Base-by-base conservation (phyloP, 2,888 invertebrate species). In the Bombylius discolor region DNA sequence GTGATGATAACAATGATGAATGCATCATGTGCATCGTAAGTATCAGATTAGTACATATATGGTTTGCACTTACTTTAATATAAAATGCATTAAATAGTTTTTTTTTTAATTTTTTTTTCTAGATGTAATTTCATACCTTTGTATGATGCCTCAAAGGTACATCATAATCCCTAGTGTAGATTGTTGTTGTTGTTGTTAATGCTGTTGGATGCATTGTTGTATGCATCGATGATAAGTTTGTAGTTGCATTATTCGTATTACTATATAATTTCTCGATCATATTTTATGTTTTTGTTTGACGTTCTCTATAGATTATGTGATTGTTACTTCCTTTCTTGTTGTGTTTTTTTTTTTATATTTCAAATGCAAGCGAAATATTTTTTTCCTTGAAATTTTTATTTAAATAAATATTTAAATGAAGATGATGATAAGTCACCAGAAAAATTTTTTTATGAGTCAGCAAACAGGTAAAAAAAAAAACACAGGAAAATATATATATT, bases 111-210 rank as follows among this genome's bases (percentile, higher is more conserved):
- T 23, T 23, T 23, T 23, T 23, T 23, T 23, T 23, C 23, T 23
- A 23, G 23, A 23, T 42, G 39, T 8, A 42, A 42, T 45, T n/a
- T 45, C n/a, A 51, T 55, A 55, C 55, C 55, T 55, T 55, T 47
- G 51, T 47, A 23, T 23, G 23, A 23, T 47, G 55, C 51, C 55
- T 55, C 46, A 51, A 55, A 39, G 71, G 71, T 50, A 71, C 71
- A 61, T 71, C 71, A 56, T 71, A 71, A 65, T 71, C 71, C 60
- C 64, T 63, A 34, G 39, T 42, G 5, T 42, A 42, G 12, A 42
- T 11, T 8, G 11, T 11, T 11, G 39, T 11, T 39, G 39, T 39
- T 42, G 39, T 11, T 42, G 39, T 7, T 42, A 36, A 8, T 36
- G 36, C 36, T 9, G 36, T 8, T 36, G 36, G 6, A 36, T 6